Conservation (phyloP, 2,113 vertebrate species). For the Podarcis raffonei region DNA sequence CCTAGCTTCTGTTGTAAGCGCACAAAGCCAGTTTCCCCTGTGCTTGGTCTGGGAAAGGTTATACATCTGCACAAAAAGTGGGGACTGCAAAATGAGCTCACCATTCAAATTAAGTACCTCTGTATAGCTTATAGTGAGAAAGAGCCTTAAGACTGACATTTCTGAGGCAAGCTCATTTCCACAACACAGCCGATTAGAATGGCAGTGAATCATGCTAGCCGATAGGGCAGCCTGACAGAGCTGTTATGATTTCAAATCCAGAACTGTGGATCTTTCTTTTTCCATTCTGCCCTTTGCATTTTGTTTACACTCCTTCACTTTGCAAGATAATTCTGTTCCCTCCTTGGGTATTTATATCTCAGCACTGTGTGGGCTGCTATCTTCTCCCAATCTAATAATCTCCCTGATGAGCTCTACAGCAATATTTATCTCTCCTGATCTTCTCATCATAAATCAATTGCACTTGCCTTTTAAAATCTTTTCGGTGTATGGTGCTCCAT, state of each 20-base stretch:
- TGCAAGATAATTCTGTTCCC: constrained; percentile 14
- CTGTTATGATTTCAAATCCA: neutral
- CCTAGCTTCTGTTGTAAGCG: neutral
- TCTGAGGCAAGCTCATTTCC: neutral
- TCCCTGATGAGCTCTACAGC: constrained; percentile 26
- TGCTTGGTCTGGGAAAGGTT: neutral
- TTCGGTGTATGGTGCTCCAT: neutral
- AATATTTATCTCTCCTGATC: constrained; percentile 43
- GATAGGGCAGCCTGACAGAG: neutral
- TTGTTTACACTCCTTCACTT: constrained; percentile 8
- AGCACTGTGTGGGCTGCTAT: neutral
- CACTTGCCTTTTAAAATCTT: constrained; percentile 29
- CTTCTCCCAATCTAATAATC: constrained; percentile 11
- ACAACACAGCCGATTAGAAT: neutral
- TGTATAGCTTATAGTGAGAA: neutral
- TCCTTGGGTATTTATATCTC: constrained; percentile 14
- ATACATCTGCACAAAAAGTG: neutral
- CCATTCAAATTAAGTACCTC: neutral
- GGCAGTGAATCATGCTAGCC: neutral
- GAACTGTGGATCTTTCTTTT: neutral
- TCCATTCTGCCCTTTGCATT: neutral
- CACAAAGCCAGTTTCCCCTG: neutral
- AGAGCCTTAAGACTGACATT: neutral
- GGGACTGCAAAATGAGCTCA: neutral
- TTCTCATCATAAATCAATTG: constrained; percentile 36